phyloP scores from a whole-genome alignment of 2,797 vertebrate genomes.

The Parauchenoglanis ngamensis region DNA sequence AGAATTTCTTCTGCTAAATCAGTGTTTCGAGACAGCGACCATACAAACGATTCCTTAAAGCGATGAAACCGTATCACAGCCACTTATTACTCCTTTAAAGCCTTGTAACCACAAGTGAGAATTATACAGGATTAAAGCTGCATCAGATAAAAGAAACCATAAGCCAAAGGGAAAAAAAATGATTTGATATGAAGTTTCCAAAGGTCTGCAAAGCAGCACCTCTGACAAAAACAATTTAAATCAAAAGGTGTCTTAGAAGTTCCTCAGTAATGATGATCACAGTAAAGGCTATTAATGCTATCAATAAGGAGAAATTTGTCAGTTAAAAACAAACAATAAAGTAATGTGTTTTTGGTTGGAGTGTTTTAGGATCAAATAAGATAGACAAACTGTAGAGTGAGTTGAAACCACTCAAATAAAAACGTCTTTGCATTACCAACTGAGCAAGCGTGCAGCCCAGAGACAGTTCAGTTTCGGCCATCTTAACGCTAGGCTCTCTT shows the following conservation, averaged over 20 bases:
- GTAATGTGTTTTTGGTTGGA: constrained; percentile 76
- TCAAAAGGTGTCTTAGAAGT: constrained; percentile 74
- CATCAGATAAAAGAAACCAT: constrained; percentile 75
- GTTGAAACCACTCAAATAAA: constrained; percentile 28
- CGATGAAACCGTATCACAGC: constrained; percentile 77
- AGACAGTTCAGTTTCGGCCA: constrained; percentile 42
- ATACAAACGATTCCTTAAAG: constrained; percentile 74
- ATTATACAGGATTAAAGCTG: constrained; percentile 73
- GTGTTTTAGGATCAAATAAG: constrained; percentile 81
- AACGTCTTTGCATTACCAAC: constrained; percentile 44
- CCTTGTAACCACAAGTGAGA: constrained; percentile 82
- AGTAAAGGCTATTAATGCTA: constrained; percentile 70
- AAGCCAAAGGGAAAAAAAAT: constrained; percentile 48
- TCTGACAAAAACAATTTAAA: constrained; percentile 50
- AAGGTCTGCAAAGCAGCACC: constrained; percentile 87
- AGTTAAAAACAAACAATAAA: constrained; percentile 78
- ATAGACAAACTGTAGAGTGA: constrained; percentile 42
- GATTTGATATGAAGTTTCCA: constrained; percentile 89
- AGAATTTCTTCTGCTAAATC: constrained; percentile 49
- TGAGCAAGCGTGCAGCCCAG: constrained; percentile 49
- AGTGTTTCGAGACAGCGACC: constrained; percentile 75
- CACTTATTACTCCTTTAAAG: constrained; percentile 82
- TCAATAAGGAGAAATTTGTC: constrained; percentile 76
- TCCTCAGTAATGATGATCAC: constrained; percentile 72
- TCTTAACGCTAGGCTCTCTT: constrained; percentile 41